Percentiles rank a stretch among this genome's conserved stretches.
Evolutionary conservation across 1,140 invertebrate genomes (phyloP).

Genomic region (Contarinia nasturtii): DNA sequence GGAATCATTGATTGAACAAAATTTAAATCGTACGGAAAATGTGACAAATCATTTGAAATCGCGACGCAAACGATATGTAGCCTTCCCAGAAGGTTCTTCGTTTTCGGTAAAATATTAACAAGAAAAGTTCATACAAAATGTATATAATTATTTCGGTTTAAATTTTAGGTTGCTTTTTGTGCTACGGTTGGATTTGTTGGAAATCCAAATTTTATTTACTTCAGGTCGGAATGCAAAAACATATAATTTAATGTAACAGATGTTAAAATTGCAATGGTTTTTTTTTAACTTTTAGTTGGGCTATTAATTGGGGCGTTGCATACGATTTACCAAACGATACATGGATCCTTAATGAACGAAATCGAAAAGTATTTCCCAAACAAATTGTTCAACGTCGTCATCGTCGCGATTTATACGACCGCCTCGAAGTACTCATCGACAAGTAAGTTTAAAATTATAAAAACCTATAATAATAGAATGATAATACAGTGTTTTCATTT

Average conservation of each 20-base stretch:
- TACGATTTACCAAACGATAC: conserved; percentile 53
- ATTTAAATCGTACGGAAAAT: too few relatives aligned
- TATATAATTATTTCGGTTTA: too few relatives aligned
- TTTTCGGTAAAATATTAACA: conserved; percentile 17
- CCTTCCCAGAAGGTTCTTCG: conserved; percentile 23
- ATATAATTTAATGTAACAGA: too few relatives aligned
- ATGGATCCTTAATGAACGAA: conserved; percentile 30
- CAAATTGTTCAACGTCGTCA: conserved; percentile 28
- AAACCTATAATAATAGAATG: background rate
- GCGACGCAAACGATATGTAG: conserved; percentile 21
- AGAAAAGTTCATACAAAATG: background rate
- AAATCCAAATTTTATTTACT: conserved; percentile 16
- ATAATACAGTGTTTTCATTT: conserved; percentile 3
- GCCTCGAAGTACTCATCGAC: conserved; percentile 43
- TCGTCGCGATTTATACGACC: conserved; percentile 38
- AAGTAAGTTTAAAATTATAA: conserved; percentile 27
- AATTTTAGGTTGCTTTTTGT: conserved; percentile 16
- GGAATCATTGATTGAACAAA: too few relatives aligned
- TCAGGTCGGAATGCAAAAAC: too few relatives aligned
- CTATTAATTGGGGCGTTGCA: conserved; percentile 48
- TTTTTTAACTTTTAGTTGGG: too few relatives aligned
- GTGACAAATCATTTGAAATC: conserved; percentile 4
- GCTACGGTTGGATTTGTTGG: conserved; percentile 22
- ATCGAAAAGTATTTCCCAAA: conserved; percentile 16
- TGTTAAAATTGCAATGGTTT: too few relatives aligned